Evolutionary conservation across 2,113 vertebrate species (phyloP).

Genomic region (Xiphophorus hellerii): DNA sequence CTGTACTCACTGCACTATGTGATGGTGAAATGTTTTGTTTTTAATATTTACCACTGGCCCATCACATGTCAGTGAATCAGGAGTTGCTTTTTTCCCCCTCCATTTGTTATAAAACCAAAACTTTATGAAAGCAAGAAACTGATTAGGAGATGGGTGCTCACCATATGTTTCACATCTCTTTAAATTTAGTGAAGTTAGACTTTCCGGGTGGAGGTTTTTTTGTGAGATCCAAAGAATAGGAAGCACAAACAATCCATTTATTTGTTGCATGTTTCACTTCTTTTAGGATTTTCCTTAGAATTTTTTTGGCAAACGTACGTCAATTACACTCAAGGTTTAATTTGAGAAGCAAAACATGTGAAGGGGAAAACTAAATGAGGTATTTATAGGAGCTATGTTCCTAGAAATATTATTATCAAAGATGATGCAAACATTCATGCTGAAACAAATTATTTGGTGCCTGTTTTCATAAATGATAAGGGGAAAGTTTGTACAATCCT

Average conservation of each 20-base stretch:
- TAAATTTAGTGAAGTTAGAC: not conserved
- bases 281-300: not conserved
- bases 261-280: conserved; percentile 9
- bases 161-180: conserved; percentile 13
- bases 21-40: not conserved
- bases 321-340: not conserved
- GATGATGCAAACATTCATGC: not conserved
- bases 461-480: not conserved
- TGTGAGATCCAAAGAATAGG: not conserved
- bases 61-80: not conserved
- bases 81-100: not conserved
- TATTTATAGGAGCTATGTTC: not conserved
- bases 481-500: not conserved
- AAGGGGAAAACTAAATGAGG: not conserved
- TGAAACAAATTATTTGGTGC: not conserved
- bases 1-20: not conserved
- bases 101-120: not conserved
- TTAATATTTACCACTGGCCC: not conserved
- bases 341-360: not conserved
- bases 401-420: not conserved
- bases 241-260: not conserved
- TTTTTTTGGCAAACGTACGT: not conserved
- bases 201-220: not conserved
- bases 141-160: not conserved
- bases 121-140: not conserved